phyloP scores from a whole-genome alignment of 2,797 vertebrate species.

The Hydrophis major region DNA sequence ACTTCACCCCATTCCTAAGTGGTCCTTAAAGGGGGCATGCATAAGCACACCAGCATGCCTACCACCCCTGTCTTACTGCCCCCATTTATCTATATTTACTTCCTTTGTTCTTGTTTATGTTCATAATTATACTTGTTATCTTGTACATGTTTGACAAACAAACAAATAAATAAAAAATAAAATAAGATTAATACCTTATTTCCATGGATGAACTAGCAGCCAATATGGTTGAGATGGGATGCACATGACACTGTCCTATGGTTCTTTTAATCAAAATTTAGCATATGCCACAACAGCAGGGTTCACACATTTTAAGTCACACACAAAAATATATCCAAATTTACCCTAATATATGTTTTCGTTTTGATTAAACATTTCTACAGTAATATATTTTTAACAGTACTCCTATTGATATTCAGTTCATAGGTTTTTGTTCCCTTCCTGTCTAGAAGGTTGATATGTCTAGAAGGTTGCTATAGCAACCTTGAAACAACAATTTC shows the following conservation, averaged over 20 bases:
- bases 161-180: too few species aligned
- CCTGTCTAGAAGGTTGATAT: slow-evolving; percentile 3
- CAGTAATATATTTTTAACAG: not conserved
- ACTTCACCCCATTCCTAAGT: too few species aligned
- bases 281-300: not conserved
- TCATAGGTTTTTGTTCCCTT: not conserved
- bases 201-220: not conserved
- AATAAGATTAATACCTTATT: too few species aligned
- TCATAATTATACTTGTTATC: too few species aligned
- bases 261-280: not conserved
- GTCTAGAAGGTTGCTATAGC: slow-evolving; percentile 4
- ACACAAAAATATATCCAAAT: not conserved
- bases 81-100: too few species aligned
- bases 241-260: not conserved
- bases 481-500: slow-evolving; percentile 4
- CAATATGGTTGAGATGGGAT: not conserved
- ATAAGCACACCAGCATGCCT: too few species aligned
- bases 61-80: too few species aligned
- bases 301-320: not conserved
- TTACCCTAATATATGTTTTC: not conserved
- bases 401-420: slow-evolving; percentile 3
- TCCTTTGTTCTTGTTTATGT: too few species aligned
- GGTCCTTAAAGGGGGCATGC: too few species aligned
- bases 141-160: too few species aligned
- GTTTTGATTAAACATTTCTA: not conserved